Percentiles rank a stretch among this genome's conserved stretches.
These are phyloP conservation scores for Herpailurus yagouaroundi DNA, from an alignment of 2,113 vertebrate species.

Conservation along the genomic window DNA sequence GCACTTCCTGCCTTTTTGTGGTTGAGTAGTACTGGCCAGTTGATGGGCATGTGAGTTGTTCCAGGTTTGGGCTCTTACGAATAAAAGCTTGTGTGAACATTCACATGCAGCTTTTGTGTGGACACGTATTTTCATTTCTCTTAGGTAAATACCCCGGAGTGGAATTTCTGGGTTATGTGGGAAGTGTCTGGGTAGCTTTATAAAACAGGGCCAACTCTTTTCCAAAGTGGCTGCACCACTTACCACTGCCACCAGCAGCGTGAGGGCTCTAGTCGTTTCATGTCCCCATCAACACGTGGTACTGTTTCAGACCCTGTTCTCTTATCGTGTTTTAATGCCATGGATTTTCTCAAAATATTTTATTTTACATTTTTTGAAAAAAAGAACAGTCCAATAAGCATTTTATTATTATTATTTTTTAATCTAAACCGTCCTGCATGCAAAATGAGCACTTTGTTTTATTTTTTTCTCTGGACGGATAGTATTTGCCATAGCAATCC, in stretches of 20 bases:
- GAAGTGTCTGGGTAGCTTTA: neutral
- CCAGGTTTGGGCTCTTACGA: neutral
- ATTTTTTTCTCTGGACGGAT: neutral
- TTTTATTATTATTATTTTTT: neutral
- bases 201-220: neutral
- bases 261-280: neutral
- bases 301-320: neutral
- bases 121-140: neutral
- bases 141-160: neutral
- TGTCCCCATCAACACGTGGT: neutral
- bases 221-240: neutral
- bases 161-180: neutral
- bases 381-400: neutral
- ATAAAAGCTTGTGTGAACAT: neutral
- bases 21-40: neutral
- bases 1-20: neutral
- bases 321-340: neutral
- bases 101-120: neutral
- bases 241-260: accelerated
- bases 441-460: neutral
- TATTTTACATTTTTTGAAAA: neutral
- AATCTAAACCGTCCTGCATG: neutral
- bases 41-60: neutral
- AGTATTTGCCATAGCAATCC: neutral
- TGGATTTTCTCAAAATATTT: neutral